These are phyloP conservation scores for Acanthosepion lycidas DNA, from an alignment of 2,888 invertebrate genomes.

Conservation along the genomic window DNA sequence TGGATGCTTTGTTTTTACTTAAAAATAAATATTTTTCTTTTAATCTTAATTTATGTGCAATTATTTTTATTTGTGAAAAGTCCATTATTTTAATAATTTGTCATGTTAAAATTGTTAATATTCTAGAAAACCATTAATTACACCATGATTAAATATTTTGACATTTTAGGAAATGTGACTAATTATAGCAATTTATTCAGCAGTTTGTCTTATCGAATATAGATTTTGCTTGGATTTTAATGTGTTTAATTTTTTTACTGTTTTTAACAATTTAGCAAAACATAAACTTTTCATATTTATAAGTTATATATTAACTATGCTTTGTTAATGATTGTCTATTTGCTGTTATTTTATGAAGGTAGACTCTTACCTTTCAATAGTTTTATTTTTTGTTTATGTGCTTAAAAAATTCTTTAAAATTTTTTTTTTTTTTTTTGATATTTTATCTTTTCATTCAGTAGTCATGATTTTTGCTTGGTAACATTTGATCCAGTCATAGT, in stretches of 20 bases:
- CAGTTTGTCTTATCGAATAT: background rate
- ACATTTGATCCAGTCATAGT: background rate
- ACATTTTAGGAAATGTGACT: background rate
- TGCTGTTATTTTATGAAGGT: background rate
- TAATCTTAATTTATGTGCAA: background rate
- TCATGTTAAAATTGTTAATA: background rate
- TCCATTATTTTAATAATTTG: background rate
- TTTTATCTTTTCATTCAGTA: background rate
- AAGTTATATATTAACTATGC: background rate
- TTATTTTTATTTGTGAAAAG: background rate
- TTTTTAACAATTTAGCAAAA: background rate
- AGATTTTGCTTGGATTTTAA: background rate
- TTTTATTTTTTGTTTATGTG: background rate
- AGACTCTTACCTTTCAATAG: background rate
- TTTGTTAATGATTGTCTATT: background rate
- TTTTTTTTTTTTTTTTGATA: background rate
- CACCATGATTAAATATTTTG: background rate
- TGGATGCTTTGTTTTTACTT: too few relatives aligned
- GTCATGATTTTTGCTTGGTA: background rate
- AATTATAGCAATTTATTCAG: background rate
- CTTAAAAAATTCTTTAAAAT: background rate
- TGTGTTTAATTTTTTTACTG: background rate
- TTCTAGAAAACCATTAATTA: background rate
- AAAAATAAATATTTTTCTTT: too few relatives aligned
- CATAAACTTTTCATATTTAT: background rate